phyloP scores from a whole-genome alignment of 1,140 invertebrate genomes.

The Maconellicoccus hirsutus region DNA sequence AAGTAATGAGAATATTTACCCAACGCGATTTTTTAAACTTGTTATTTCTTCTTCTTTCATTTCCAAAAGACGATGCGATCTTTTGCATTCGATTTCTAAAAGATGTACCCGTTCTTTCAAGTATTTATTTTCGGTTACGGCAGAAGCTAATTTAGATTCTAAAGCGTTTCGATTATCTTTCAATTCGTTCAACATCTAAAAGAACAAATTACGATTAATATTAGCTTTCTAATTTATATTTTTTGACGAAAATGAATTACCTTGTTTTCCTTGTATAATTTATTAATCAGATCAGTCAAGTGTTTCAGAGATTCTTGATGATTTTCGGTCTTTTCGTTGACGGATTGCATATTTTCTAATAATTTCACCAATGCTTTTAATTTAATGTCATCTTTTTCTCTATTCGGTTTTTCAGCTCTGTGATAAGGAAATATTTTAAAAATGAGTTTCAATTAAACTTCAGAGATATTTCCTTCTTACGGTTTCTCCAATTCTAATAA shows the following conservation, averaged over 20 bases:
- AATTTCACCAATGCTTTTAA: not conserved
- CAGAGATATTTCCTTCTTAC: not conserved
- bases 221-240: not conserved
- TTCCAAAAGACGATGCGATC: not conserved
- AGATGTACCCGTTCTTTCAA: not conserved
- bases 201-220: not conserved
- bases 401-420: not conserved
- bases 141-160: not conserved
- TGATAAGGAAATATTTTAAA: not conserved
- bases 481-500: not conserved
- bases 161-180: not conserved
- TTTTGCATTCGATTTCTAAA: not conserved
- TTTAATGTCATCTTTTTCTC: not conserved
- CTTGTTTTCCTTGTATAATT: not conserved
- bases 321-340: not conserved
- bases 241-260: not conserved
- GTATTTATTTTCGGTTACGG: not conserved
- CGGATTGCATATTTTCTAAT: conserved; percentile 9
- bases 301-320: not conserved
- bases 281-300: not conserved
- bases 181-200: not conserved
- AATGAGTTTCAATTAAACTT: not conserved
- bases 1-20: not conserved
- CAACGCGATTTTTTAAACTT: not conserved
- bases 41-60: conserved; percentile 9